These are phyloP conservation scores for Linnaemya vulpina DNA, from an alignment of 2,888 invertebrate genomes.

Conservation along the genomic window DNA sequence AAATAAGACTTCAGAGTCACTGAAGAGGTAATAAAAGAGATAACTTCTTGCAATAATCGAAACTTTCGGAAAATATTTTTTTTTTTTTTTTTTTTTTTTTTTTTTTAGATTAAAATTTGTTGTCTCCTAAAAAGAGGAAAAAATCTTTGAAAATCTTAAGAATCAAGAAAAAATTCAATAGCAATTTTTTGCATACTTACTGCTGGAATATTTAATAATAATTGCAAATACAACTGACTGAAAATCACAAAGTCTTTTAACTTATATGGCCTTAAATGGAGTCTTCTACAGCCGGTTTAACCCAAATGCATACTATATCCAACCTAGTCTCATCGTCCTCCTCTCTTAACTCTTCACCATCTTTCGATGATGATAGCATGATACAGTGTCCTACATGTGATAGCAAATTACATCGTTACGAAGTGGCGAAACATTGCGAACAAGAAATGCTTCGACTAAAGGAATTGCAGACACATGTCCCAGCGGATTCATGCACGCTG, in stretches of 20 bases:
- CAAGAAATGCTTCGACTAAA: slow-evolving; percentile 90
- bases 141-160: slow-evolving; percentile 63
- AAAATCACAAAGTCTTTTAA: not conserved
- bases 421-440: slow-evolving; percentile 91
- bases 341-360: slow-evolving; percentile 24
- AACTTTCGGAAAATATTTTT: too few species aligned
- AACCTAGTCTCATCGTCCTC: slow-evolving; percentile 30
- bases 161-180: slow-evolving; percentile 48
- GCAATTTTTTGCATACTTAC: not conserved
- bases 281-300: slow-evolving; percentile 37
- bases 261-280: slow-evolving; percentile 58
- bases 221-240: slow-evolving; percentile 6
- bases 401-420: slow-evolving; percentile 90
- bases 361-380: slow-evolving; percentile 77
- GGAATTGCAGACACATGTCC: slow-evolving; percentile 60
- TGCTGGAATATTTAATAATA: not conserved
- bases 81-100: too few species aligned
- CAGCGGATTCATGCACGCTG: not conserved
- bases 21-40: too few species aligned
- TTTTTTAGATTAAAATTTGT: slow-evolving; percentile 16
- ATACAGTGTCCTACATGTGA: slow-evolving; percentile 94
- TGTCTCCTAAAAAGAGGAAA: slow-evolving; percentile 17
- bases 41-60: too few species aligned
- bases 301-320: slow-evolving; percentile 39
- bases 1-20: too few species aligned